Base-by-base conservation (phyloP, 1,140 invertebrate species). In the Drosophila ohnishii region DNA sequence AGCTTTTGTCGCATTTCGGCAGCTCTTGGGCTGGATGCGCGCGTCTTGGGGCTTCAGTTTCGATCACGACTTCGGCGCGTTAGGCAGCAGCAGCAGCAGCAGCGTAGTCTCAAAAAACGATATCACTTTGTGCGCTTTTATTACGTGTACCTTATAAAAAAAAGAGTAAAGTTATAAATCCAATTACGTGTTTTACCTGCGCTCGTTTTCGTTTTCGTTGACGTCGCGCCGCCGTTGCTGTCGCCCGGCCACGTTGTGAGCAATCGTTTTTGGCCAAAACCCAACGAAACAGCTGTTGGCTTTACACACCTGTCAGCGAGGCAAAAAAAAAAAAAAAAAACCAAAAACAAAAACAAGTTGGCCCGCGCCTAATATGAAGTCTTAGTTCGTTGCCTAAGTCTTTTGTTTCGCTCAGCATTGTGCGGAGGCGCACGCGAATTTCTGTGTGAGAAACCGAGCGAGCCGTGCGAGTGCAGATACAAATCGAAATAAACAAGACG, bases 351-450 rank as follows among this genome's bases (percentile, higher is more conserved):
- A 67, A 55, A 35, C 59, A 44, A 22, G 55, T 39, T 55, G 35
- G 60, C 58, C 37, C 61, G 69, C 45, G 67, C 63, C 61, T 61
- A 58, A 64, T 70, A 86, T 75, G 61, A 83, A 76, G 83, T 55
- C 65, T 69, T 66, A 69, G 65, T 86, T 86, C 71, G 83, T 61
- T 75, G 83, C 83, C 79, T 82, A 82, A 86, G 83, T 86, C 83
- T 87, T 83, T 86, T 88, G 83, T 80, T 86, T 83, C 39, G 34
- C 58, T 57, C 51, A 53, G 53, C 69, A 51, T 51, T 44, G 40
- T 58, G 57, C 57, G 50, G 25, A 58, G 45, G 61, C 64, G 78
- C 77, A 80, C 67, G 80, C 80, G 73, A 85, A 81, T 86, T 75
- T 76, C 70, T 62, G 62, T 58, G 74, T 42, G 72, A 74, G 58